Evolutionary conservation across 2,797 vertebrate genomes (phyloP).

Genomic region (Clamator glandarius): DNA sequence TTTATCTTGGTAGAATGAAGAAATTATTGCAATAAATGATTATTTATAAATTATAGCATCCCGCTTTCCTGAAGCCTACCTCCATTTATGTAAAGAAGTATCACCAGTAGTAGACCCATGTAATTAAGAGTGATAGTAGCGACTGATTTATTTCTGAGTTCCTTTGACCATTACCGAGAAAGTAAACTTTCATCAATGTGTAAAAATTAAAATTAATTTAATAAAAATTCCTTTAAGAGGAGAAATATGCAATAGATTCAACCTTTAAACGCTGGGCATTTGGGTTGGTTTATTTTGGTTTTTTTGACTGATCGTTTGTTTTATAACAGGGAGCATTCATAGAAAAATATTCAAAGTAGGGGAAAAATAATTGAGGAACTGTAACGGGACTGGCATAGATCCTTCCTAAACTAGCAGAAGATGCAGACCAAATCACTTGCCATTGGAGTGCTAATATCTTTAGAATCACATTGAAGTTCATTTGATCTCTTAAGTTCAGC

Average conservation of each 20-base stretch:
- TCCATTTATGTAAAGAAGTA: not conserved
- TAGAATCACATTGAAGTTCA: not conserved
- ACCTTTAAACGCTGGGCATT: not conserved
- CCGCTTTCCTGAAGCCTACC: not conserved
- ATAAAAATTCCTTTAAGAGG: not conserved
- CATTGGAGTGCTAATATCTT: not conserved
- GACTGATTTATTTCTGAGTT: not conserved
- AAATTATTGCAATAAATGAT: not conserved
- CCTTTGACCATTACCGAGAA: not conserved
- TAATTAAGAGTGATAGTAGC: not conserved
- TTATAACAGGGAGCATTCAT: not conserved
- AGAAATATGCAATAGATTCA: not conserved
- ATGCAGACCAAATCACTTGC: not conserved
- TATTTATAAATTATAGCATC: not conserved
- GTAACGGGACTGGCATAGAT: not conserved
- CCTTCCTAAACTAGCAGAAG: not conserved
- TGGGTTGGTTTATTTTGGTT: no score
- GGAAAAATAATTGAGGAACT: not conserved
- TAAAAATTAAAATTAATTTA: not conserved
- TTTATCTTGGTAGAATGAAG: not conserved
- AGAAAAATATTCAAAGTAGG: not conserved
- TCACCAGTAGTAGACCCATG: not conserved
- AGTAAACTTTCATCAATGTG: not conserved
- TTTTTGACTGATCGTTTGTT: not conserved
- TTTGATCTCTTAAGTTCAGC: not conserved